Evolutionary conservation across 2,113 vertebrate genomes (phyloP), one percentile per base, ranked within the genome.

Genomic region (Sisor rabdophorus): DNA sequence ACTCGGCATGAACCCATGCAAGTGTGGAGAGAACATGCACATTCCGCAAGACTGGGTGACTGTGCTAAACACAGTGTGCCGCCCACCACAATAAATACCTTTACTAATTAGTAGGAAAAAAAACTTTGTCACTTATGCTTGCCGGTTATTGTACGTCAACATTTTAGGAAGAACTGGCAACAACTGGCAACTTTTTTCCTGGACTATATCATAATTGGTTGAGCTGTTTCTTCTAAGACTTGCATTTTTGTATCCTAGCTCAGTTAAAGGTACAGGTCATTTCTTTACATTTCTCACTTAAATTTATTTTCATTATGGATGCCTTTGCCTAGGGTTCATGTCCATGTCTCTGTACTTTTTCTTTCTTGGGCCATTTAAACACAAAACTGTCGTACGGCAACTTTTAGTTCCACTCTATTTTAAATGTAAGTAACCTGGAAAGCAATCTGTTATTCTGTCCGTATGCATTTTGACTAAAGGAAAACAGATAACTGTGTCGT

Each of bases 21-120:
- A n/a, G n/a, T n/a, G n/a, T n/a, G n/a, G n/a, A n/a, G n/a, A n/a
- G n/a, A n/a, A n/a, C n/a, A n/a, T n/a, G n/a, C n/a, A n/a, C n/a
- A n/a, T n/a, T n/a, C n/a, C n/a, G n/a, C n/a, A n/a, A n/a, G n/a
- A n/a, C n/a, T n/a, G n/a, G n/a, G n/a, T n/a, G n/a, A n/a, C n/a
- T n/a, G n/a, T n/a, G n/a, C n/a, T n/a, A n/a, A n/a, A n/a, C n/a
- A n/a, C n/a, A n/a, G n/a, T n/a, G n/a, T n/a, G n/a, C n/a, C n/a
- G n/a, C n/a, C n/a, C n/a, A n/a, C 61, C 73, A 28, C 82, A 79
- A 79, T 78, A 84, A 80, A 75, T 79, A 64, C 78, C 36, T 67
- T 55, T 75, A 83, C 47, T 71, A 59, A 74, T 86, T 80, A 81
- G 71, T 53, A 71, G 20, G 58, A 81, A 85, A 76, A 73, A 73